These are phyloP conservation scores for Saccopteryx leptura DNA, from an alignment of 2,113 vertebrate species.

Conservation along the genomic window DNA sequence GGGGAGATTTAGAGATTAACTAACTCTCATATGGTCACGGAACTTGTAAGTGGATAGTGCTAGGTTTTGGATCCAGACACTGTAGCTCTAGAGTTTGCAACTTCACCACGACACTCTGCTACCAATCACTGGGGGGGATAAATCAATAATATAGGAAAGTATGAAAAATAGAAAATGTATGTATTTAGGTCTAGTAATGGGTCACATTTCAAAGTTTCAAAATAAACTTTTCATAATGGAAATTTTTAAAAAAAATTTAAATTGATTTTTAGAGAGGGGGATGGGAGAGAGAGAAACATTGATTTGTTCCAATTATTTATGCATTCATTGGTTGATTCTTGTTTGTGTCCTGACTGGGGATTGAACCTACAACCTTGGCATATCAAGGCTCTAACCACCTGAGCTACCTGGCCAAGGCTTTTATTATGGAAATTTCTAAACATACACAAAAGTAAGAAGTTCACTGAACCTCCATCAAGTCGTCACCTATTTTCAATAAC, in stretches of 20 bases:
- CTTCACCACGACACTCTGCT: background rate
- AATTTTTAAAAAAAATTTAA: background rate
- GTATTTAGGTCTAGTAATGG: background rate
- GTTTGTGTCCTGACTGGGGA: no score
- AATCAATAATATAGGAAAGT: background rate
- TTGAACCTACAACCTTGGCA: no score
- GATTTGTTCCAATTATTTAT: no score
- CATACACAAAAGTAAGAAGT: background rate
- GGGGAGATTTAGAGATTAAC: background rate
- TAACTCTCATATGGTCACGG: background rate
- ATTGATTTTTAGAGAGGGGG: no score
- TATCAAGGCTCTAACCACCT: no score
- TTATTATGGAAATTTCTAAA: slow-evolving; percentile 12
- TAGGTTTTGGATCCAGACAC: background rate
- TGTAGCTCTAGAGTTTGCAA: background rate
- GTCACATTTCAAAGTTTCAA: background rate
- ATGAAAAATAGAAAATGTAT: background rate
- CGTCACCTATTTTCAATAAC: background rate
- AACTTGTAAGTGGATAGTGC: background rate
- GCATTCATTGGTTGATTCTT: no score
- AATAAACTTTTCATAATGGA: background rate
- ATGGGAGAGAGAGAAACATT: no score
- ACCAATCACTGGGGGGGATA: background rate
- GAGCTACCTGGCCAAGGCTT: no score
- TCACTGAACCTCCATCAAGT: background rate